Conservation (phyloP, 1,140 invertebrate species). For the Luehdorfia chinensis region DNA sequence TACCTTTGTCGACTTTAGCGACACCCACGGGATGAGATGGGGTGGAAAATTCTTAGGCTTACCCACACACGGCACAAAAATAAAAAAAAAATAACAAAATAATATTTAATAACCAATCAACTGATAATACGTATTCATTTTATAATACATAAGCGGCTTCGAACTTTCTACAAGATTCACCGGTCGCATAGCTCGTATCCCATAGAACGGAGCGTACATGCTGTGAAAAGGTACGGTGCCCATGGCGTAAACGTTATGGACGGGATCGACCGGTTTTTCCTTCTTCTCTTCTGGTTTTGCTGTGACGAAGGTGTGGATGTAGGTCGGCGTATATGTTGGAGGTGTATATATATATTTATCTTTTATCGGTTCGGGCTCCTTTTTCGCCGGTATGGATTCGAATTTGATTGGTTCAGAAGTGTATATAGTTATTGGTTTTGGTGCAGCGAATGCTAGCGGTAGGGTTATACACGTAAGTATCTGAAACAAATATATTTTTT, state of each 20-base stretch:
- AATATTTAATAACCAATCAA: slow-evolving; percentile 30
- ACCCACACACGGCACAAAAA: too few species aligned
- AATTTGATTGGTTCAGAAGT: slow-evolving; percentile 5
- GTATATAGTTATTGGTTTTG: slow-evolving; percentile 6
- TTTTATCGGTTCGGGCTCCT: slow-evolving; percentile 1
- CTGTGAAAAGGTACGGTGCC: not conserved
- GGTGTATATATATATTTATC: too few species aligned
- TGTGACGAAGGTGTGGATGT: not conserved
- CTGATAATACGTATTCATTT: slow-evolving; percentile 39
- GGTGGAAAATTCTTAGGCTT: too few species aligned
- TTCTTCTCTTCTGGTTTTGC: not conserved
- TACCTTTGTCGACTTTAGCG: too few species aligned
- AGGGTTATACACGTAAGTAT: not conserved
- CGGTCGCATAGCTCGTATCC: slow-evolving; percentile 13
- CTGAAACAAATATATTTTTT: not conserved
- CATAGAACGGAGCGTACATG: not conserved
- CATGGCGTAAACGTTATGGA: not conserved
- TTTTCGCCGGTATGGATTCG: not conserved
- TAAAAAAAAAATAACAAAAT: too few species aligned
- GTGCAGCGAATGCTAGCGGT: not conserved
- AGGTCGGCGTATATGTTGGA: not conserved
- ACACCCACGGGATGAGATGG: too few species aligned
- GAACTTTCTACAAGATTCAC: slow-evolving; percentile 17
- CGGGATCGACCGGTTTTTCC: not conserved
- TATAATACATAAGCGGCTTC: slow-evolving; percentile 36